Evolutionary conservation across 2,888 invertebrate species (phyloP).

Genomic region (Deilephila elpenor): DNA sequence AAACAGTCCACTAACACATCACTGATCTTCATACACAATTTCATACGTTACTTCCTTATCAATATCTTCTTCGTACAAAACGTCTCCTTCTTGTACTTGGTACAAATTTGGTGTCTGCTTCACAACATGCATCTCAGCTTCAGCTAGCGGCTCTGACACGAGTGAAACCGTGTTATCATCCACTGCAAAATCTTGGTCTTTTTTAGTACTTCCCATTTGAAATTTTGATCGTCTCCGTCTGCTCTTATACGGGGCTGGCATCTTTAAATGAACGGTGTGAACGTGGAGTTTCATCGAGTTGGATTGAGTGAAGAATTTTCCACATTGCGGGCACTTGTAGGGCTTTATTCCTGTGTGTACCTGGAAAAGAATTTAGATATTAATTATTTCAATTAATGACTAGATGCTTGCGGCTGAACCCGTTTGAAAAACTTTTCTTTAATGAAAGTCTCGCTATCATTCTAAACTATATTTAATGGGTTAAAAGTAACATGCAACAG

Average conservation of each 20-base stretch:
- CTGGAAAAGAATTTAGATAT: slow-evolving; percentile 43
- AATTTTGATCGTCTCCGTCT: neutral
- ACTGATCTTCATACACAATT: slow-evolving; percentile 3
- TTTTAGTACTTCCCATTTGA: too few species aligned
- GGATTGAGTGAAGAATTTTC: slow-evolving; percentile 70
- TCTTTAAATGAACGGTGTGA: slow-evolving; percentile 64
- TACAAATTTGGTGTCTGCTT: neutral
- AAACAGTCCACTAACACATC: too few species aligned
- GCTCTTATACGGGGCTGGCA: slow-evolving; percentile 65
- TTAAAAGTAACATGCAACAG: too few species aligned
- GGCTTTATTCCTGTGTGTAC: slow-evolving; percentile 73
- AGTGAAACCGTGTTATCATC: neutral
- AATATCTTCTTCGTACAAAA: neutral
- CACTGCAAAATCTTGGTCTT: neutral
- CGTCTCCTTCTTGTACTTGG: neutral
- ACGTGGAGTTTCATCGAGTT: slow-evolving; percentile 75
- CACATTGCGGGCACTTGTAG: slow-evolving; percentile 65
- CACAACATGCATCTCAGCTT: neutral
- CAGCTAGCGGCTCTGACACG: neutral
- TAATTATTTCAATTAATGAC: neutral
- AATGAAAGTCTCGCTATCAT: too few species aligned
- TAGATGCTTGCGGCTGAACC: too few species aligned
- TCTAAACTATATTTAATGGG: too few species aligned
- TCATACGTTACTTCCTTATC: neutral
- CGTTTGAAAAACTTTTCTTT: too few species aligned